Percentiles rank a stretch among this genome's conserved stretches.
phyloP scores from a whole-genome alignment of 2,888 invertebrate species.

The Calameuta pallipes region DNA sequence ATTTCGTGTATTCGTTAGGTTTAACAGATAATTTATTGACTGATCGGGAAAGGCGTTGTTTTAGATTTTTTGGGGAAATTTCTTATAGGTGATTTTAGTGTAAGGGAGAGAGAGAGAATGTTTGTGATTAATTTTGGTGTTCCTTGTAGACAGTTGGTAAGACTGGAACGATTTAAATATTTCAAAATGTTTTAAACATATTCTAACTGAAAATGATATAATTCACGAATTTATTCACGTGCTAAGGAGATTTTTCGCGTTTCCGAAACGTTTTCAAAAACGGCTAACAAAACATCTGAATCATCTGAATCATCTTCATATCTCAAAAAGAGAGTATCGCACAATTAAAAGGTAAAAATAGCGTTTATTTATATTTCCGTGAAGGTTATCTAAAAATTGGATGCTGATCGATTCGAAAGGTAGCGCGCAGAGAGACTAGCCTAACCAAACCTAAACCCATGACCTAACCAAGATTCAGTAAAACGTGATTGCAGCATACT shows the following conservation, averaged over 20 bases:
- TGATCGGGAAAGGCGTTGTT: too few species aligned
- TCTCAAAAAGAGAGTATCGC: background rate
- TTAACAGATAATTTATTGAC: too few species aligned
- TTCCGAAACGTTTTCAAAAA: background rate
- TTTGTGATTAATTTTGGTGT: too few species aligned
- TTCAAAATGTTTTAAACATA: background rate
- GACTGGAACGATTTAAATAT: background rate
- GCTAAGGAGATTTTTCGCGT: background rate
- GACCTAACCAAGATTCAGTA: background rate
- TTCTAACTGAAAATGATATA: background rate
- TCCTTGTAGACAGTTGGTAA: background rate
- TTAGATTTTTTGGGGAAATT: too few species aligned
- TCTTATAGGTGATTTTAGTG: too few species aligned
- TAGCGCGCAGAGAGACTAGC: background rate
- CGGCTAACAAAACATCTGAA: background rate
- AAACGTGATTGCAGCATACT: background rate
- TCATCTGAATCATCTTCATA: background rate
- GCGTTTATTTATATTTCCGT: background rate
- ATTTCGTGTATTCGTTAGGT: too few species aligned
- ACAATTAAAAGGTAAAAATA: background rate
- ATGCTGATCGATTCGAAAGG: background rate
- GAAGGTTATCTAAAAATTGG: background rate
- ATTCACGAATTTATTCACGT: background rate
- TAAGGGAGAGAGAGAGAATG: too few species aligned
- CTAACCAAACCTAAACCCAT: background rate